A percentile compares a stretch with the other conserved stretches of the same genome.
Conservation (phyloP, 2,888 invertebrate species). For the Omphaloscelis lunosa region DNA sequence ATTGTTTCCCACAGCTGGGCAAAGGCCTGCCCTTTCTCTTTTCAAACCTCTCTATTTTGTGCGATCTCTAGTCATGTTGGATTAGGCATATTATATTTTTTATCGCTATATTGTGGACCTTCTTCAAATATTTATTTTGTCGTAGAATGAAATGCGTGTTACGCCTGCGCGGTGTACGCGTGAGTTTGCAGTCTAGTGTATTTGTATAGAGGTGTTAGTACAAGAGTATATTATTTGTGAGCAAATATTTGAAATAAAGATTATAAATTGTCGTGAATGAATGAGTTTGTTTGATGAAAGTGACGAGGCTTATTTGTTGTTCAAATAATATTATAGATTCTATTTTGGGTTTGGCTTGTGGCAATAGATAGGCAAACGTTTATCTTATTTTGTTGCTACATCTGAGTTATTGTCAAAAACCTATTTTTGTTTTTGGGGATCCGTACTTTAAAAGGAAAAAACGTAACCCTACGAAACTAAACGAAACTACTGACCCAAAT, state of each 20-base stretch:
- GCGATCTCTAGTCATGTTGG: no score
- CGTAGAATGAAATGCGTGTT: slow-evolving; percentile 55
- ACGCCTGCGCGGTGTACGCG: slow-evolving; percentile 55
- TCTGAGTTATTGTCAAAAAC: neutral
- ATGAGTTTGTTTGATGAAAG: slow-evolving; percentile 33
- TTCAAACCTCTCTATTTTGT: no score
- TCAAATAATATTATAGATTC: neutral
- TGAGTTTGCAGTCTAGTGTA: slow-evolving; percentile 37
- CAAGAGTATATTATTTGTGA: slow-evolving; percentile 40
- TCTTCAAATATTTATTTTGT: slow-evolving; percentile 27
- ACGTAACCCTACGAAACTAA: no score
- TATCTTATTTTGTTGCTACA: neutral
- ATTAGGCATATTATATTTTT: neutral
- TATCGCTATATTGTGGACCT: slow-evolving; percentile 1
- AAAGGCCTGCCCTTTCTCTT: no score
- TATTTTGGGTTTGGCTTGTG: neutral
- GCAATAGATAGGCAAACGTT: neutral
- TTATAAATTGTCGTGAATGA: slow-evolving; percentile 26
- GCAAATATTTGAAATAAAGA: slow-evolving; percentile 38
- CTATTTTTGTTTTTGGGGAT: neutral
- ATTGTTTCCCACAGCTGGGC: no score
- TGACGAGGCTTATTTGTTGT: neutral
- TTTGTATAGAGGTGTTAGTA: slow-evolving; percentile 62
- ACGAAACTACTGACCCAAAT: no score
- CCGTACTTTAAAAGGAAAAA: no score